Conservation (phyloP, 2,888 invertebrate genomes). For the Melangyna quadrimaculata region DNA sequence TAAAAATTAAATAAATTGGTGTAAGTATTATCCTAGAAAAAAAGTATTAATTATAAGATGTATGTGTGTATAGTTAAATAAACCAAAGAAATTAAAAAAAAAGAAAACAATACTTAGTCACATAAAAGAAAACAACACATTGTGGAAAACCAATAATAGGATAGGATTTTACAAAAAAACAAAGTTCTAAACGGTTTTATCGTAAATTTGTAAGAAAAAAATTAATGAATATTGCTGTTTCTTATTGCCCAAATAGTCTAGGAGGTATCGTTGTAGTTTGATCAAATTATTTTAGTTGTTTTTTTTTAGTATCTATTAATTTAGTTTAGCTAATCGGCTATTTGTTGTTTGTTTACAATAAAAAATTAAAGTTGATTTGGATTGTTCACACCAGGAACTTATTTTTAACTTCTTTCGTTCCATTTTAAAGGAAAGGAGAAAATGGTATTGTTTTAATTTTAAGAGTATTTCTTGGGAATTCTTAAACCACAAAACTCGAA, state of each 20-base stretch:
- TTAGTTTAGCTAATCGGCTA: too few species aligned
- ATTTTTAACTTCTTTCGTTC: too few species aligned
- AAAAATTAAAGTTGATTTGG: too few species aligned
- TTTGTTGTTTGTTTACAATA: too few species aligned
- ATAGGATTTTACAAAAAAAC: constrained; percentile 60
- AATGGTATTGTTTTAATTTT: too few species aligned
- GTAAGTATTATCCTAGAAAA: constrained; percentile 48
- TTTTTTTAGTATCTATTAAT: too few species aligned
- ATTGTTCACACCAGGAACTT: too few species aligned
- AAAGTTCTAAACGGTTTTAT: constrained; percentile 34
- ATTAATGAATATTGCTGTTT: constrained; percentile 58
- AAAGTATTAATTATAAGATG: constrained; percentile 31
- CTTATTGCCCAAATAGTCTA: constrained; percentile 6
- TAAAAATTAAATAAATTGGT: too few species aligned
- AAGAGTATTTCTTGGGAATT: too few species aligned
- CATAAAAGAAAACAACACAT: constrained; percentile 43
- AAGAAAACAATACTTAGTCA: constrained; percentile 19
- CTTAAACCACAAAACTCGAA: too few species aligned
- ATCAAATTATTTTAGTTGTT: background rate
- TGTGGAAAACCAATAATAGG: constrained; percentile 68
- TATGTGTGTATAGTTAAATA: constrained; percentile 38
- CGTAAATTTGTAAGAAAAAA: background rate
- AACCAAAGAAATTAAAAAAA: constrained; percentile 36
- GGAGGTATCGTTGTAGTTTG: background rate
- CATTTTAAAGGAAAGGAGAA: too few species aligned